phyloP scores from a whole-genome alignment of 2,888 invertebrate genomes.

The Aricia artaxerxes region DNA sequence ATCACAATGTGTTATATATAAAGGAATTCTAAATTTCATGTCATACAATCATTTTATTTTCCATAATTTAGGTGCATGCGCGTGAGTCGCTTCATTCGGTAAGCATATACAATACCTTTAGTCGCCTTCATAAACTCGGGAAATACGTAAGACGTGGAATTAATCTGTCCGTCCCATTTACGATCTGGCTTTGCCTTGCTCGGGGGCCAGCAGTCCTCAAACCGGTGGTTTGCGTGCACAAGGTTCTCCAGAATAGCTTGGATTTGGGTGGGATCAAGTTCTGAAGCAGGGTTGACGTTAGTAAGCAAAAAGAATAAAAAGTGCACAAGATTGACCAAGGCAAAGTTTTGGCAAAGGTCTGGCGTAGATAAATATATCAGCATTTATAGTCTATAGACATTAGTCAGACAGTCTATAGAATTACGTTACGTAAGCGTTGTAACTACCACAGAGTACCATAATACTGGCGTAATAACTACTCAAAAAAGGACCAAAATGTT shows the following conservation, averaged over 20 bases:
- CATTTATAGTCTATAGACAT: too few relatives aligned
- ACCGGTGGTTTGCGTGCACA: slow-evolving; percentile 61
- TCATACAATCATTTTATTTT: not conserved
- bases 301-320: slow-evolving; percentile 48
- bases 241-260: slow-evolving; percentile 68
- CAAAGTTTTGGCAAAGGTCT: not conserved
- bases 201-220: slow-evolving; percentile 69
- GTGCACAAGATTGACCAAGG: not conserved
- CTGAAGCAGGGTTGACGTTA: slow-evolving; percentile 65
- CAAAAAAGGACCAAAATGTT: too few relatives aligned
- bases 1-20: not conserved
- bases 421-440: too few relatives aligned
- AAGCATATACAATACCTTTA: slow-evolving; percentile 56
- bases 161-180: slow-evolving; percentile 66
- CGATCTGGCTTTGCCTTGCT: slow-evolving; percentile 49
- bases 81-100: not conserved
- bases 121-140: slow-evolving; percentile 66
- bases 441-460: too few relatives aligned
- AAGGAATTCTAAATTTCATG: not conserved
- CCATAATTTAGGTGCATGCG: not conserved
- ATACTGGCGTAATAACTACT: too few relatives aligned
- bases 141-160: slow-evolving; percentile 58
- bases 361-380: too few relatives aligned
- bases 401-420: too few relatives aligned
- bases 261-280: slow-evolving; percentile 70